Evolutionary conservation across 1,140 invertebrate genomes (phyloP), one percentile per base, ranked within the genome.

Genomic region (Matsumurasca onukii): DNA sequence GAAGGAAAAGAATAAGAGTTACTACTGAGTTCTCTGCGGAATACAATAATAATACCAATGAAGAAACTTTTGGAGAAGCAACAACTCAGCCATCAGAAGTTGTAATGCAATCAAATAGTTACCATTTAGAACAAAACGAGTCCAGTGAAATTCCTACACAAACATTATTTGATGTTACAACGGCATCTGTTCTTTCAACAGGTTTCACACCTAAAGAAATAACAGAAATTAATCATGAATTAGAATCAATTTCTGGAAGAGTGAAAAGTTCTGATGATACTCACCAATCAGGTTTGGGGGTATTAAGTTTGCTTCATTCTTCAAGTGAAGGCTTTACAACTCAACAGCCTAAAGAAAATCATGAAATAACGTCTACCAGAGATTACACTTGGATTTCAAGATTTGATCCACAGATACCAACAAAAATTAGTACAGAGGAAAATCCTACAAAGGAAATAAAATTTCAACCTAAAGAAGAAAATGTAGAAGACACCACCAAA

Each of bases 1-100:
- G 69, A 3, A 70, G 70, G 24, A 68, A 68, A 66, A 48, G 59
- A 20, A 70, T 70, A 45, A 52, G 61, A 39, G 61, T 67, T 30
- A 66, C 68, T 27, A 39, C 45, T 31, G 49, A 69, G 62, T 24
- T 31, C 1, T 52, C 45, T 55, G 9, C 17, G 9, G 61, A 34
- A 17, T 20, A 5, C 9, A 24, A 1, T 9, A 27, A 63, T 25
- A 27, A 63, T 5, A 27, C 57, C 3, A 22, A 61, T 29, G 57
- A 61, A 9, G 57, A 29, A 25, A 29, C 13, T 61, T 17, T 27
- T 20, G 3, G 2, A 13, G 61, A 31, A 63, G 12, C 13, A 20
- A 63, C 61, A n/a, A 63, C 61, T 5, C 34, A 34, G 31, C 31
- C 30, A 63, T 20, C 61, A 5, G 61, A 63, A 34, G 30, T 34